A percentile compares a stretch with the other conserved stretches of the same genome.
phyloP scores from a whole-genome alignment of 2,113 vertebrate species.

The Ammodytes marinus region DNA sequence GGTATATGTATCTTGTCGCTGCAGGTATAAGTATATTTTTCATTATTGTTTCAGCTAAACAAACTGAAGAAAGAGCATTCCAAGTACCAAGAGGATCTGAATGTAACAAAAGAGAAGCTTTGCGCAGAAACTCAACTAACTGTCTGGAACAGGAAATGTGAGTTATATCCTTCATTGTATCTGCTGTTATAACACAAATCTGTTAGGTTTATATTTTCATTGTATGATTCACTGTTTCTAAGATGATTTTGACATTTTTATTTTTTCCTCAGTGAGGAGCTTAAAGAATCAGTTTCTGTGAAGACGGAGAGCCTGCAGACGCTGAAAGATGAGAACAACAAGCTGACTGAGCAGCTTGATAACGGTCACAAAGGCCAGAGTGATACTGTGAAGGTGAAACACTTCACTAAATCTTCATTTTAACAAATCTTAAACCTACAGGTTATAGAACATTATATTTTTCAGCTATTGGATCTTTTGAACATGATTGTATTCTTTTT shows the following conservation, averaged over 20 bases:
- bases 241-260: constrained; percentile 12
- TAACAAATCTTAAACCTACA: not conserved
- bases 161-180: constrained; percentile 61
- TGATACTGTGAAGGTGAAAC: constrained; percentile 88
- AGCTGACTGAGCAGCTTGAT: constrained; percentile 89
- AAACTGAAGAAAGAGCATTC: constrained; percentile 88
- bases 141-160: constrained; percentile 91
- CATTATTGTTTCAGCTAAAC: constrained; percentile 85
- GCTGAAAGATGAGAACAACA: constrained; percentile 91
- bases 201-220: constrained; percentile 6
- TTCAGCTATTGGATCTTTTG: not conserved
- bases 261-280: constrained; percentile 87
- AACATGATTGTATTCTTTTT: not conserved
- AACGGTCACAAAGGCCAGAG: constrained; percentile 86
- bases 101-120: constrained; percentile 88
- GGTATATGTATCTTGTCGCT: not conserved
- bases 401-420: not conserved
- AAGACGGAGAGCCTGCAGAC: constrained; percentile 88
- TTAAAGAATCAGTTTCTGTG: constrained; percentile 88
- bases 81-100: constrained; percentile 89
- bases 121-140: constrained; percentile 87
- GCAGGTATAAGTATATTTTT: not conserved
- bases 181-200: not conserved
- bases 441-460: not conserved
- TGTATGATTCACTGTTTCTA: not conserved